These are phyloP conservation scores for Menura novaehollandiae DNA, from an alignment of 2,113 vertebrate species.

Conservation along the genomic window DNA sequence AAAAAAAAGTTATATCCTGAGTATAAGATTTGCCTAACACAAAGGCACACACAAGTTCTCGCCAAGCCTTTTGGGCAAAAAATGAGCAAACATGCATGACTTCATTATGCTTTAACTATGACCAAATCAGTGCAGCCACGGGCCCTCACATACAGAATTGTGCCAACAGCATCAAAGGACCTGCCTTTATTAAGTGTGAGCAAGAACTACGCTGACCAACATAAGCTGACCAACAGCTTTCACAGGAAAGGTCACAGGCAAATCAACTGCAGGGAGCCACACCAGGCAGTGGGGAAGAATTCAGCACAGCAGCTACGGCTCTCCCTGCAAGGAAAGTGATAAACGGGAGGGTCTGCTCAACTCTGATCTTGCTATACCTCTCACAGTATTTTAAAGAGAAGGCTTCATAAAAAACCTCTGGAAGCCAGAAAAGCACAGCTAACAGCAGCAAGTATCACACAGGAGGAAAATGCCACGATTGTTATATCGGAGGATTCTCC, in stretches of 20 bases:
- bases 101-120: not conserved
- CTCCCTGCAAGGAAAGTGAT: not conserved
- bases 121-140: not conserved
- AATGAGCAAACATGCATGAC: not conserved
- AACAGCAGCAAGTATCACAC: not conserved
- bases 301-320: not conserved
- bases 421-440: not conserved
- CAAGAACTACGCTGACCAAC: not conserved
- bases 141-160: not conserved
- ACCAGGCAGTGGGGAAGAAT: not conserved
- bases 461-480: not conserved
- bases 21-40: not conserved
- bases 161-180: not conserved
- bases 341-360: not conserved
- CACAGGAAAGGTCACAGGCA: not conserved
- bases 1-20: not conserved
- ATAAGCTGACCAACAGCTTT: not conserved
- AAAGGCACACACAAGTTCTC: not conserved
- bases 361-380: not conserved
- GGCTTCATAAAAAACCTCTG: not conserved
- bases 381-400: not conserved
- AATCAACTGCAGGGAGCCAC: not conserved
- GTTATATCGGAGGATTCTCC: not conserved
- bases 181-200: not conserved
- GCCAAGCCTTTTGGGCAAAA: not conserved